Evolutionary conservation across 2,797 vertebrate genomes (phyloP), one percentile per base, ranked within the genome.

Genomic region (Chaenodraco wilsoni): DNA sequence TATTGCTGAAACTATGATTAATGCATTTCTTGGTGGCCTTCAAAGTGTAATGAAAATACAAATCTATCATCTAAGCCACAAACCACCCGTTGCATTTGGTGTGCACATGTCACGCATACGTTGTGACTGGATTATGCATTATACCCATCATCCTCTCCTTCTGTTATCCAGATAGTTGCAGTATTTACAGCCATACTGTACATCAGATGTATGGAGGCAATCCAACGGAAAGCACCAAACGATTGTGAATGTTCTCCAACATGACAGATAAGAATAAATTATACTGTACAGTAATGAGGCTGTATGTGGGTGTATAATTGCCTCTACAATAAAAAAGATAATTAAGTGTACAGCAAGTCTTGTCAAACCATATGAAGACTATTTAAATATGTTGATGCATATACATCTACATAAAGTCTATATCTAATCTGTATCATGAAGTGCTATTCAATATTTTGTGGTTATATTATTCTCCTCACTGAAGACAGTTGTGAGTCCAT

Each of bases 81-180:
- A 80, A 45, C 17, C 63, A 12, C 15, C 40, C 48, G 23, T 27
- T 41, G 46, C 44, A 68, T 72, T 16, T 56, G 11, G 43, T 62
- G 31, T 8, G 56, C 51, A 59, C 54, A 56, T n/a, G n/a, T 19
- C 31, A 49, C 9, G 9, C 17, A 64, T 23, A 14, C 57, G 12
- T n/a, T 44, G 21, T 59, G 33, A 40, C 51, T 40, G n/a, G 27
- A 51, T 37, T 9, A 7, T 37, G 33, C 33, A 37, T 37, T 37
- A 27, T 23, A 59, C 37, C 23, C 48, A 63, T 62, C 41, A 72
- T 57, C 21, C 44, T 40, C 15, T 72, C 52, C 64, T 52, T 72
- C 62, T 76, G 69, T 57, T 75, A 43, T 71, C 73, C 17, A 66
- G 17, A 68, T 50, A 55, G 68, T 31, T 73, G 23, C 21, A 67